phyloP scores from a whole-genome alignment of 2,113 vertebrate genomes.

The Potamarius usumacintae region DNA sequence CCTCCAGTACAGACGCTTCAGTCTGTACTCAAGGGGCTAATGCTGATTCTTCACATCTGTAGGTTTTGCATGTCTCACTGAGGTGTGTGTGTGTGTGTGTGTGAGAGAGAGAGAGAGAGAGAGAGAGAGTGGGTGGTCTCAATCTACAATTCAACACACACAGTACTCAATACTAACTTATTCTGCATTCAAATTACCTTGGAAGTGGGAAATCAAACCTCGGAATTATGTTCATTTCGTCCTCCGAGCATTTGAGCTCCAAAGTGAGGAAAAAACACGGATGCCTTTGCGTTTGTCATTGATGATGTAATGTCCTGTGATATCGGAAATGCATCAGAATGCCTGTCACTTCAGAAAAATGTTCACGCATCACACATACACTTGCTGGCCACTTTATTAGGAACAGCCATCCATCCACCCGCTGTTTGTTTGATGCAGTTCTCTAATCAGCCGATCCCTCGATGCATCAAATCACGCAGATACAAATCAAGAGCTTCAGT shows the following conservation, averaged over 20 bases:
- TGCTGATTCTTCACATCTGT: conserved; percentile 16
- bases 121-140: neutral
- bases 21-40: conserved; percentile 48
- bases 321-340: too few species aligned
- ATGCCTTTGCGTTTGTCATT: neutral
- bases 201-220: neutral
- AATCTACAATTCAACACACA: too few species aligned
- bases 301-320: too few species aligned
- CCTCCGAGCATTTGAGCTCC: neutral
- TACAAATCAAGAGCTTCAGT: too few species aligned
- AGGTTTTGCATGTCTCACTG: neutral
- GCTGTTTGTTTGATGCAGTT: too few species aligned
- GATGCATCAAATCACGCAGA: too few species aligned
- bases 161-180: too few species aligned
- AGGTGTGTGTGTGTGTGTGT: conserved; percentile 5
- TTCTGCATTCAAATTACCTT: neutral
- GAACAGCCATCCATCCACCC: too few species aligned
- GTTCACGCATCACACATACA: neutral
- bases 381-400: too few species aligned
- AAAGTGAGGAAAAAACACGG: neutral
- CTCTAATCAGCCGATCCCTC: too few species aligned
- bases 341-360: too few species aligned
- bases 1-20: conserved; percentile 60
- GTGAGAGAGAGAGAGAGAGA: too few species aligned
- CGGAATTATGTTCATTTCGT: neutral